Evolutionary conservation across 2,113 vertebrate species (phyloP), one percentile per base, ranked within the genome.

Genomic region (Nannobrachium achirus): DNA sequence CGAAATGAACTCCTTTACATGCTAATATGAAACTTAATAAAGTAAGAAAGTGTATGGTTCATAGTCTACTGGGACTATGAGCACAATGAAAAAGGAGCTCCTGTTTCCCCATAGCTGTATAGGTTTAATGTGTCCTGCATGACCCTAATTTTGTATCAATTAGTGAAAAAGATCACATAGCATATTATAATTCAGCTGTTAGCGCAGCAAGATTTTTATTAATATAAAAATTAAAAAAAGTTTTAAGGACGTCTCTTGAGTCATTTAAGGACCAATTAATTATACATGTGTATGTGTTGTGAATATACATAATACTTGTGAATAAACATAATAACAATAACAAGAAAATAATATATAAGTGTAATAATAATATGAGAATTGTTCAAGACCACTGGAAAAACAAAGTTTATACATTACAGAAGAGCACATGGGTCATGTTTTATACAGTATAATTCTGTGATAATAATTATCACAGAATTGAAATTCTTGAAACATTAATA

Each of bases 1-100:
- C 59, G 72, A 77, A 74, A 51, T 25, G 38, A 62, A 73, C 56
- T 51, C 73, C 62, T 44, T 65, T 53, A 16, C 63, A 53, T 72
- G 20, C 50, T 69, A 19, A 73, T 70, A 66, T 76, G 82, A 88
- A 86, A 83, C 66, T 71, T 76, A 86, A 86, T 81, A 78, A 90
- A 88, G 74, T 69, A 69, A 76, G 50, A 58, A 58, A 66, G 69
- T 63, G 63, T 51, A 25, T 73, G 40, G 52, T 76, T 75, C 51
- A 48, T 63, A 20, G 44, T 82, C 76, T 66, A 40, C 48, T 39
- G 81, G 44, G 64, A 66, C 42, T 33, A 40, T 42, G 69, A 11
- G 8, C 42, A 81, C 69, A 75, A 79, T 49, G 6, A 19, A 40
- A 46, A 60, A 62, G 55, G n/a, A 61, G 41, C 62, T 41, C 11